Evolutionary conservation across 2,797 vertebrate genomes (phyloP), one percentile per base, ranked within the genome.

Genomic region (Catamblyrhynchus diadema): DNA sequence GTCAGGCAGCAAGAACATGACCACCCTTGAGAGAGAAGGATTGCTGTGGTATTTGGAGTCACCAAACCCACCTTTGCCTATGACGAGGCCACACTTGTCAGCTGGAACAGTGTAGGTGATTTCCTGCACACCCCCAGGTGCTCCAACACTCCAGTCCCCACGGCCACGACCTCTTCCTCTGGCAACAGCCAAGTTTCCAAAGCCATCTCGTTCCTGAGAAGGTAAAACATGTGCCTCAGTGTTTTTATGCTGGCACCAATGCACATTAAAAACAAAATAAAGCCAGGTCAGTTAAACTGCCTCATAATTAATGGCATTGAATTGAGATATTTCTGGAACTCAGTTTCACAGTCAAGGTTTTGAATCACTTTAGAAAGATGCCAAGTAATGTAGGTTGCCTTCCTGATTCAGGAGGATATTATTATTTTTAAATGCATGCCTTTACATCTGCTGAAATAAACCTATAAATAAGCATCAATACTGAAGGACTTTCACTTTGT

Each of bases 21-120:
- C 62, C 48, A 86, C 60, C 24, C 57, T 7, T 7, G 4, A 90
- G 60, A 56, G 30, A 22, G 24, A 32, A 64, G 42, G 64, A 30
- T 2, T 25, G 60, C 48, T 57, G 33, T 6, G 7, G 13, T 10
- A 17, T 41, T 27, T 30, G 21, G 51, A 16, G 27, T 8, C 41
- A 28, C 11, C 0, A 4, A 64, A 45, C 94, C 93, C 95, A 99
- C 99, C 99, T 99, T 99, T 99, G 85, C 99, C 99, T 50, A 99
- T 99, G 91, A 99, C 99, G 0, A 99, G 99, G 50, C 99, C 99
- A 41, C 99, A 99, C 93, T 99, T 99, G 94, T 99, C 99, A 1
- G 99, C 99, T 8, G 99, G 99, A 96, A 99, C 99, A 0, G 99
- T 99, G 90, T 99, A 99, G 7, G 99, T 99, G 79, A 99, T 98